Evolutionary conservation across 2,113 vertebrate species (phyloP).

Genomic region (Calidris pygmaea): DNA sequence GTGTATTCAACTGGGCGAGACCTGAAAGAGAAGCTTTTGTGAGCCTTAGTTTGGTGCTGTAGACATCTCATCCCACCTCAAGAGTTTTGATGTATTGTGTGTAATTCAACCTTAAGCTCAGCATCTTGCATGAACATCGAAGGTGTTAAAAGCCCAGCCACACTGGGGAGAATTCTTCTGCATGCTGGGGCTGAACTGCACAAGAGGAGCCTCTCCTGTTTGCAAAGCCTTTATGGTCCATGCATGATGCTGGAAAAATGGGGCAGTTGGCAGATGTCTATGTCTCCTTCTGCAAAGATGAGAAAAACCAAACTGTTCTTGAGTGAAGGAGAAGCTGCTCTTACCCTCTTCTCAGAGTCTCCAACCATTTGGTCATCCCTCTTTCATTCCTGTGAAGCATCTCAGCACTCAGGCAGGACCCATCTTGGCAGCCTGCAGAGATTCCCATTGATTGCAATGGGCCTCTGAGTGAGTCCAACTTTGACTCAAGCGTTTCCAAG

Average conservation of each 20-base stretch:
- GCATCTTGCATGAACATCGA: neutral
- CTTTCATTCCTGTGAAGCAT: neutral
- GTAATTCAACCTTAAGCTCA: neutral
- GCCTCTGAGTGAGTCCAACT: neutral
- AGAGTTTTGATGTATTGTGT: neutral
- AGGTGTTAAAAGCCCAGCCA: neutral
- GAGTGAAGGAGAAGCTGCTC: neutral
- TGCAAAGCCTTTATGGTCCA: neutral
- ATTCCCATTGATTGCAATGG: neutral
- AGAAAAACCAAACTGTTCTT: neutral
- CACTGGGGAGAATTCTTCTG: neutral
- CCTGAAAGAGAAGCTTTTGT: neutral
- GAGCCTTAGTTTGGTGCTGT: neutral
- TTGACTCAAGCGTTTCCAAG: neutral
- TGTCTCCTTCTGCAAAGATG: neutral
- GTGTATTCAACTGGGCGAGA: neutral
- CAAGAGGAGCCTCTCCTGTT: neutral
- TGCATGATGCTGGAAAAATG: neutral
- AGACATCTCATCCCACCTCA: neutral
- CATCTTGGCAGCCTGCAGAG: neutral
- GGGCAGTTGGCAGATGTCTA: neutral
- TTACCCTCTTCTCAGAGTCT: neutral
- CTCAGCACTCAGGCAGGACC: neutral
- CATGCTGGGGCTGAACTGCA: neutral
- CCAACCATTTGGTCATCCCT: neutral